Base-by-base conservation (phyloP, 1,140 invertebrate genomes). In the Episyrphus balteatus region DNA sequence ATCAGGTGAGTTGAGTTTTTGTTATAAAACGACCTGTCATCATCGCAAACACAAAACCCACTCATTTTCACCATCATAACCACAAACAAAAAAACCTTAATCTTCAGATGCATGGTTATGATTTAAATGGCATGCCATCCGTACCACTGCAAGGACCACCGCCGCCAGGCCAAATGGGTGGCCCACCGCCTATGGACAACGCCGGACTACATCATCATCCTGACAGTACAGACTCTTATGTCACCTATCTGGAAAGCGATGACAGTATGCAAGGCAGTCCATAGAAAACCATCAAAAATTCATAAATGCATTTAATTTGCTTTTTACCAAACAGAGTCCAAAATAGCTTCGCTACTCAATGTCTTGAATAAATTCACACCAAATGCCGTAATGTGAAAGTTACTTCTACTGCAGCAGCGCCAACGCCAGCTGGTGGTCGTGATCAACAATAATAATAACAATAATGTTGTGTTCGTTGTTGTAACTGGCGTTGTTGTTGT, bases 161-260 rank as follows among this genome's bases (percentile, higher is more conserved):
- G 11, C 79, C 80, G 0, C 76, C 79, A 0, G 76, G 76, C 2
- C 73, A 75, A 44, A 80, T 80, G 68, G 76, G 46, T 31, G 52
- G 52, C 18, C 75, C 49, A 66, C 62, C 14, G 70, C 53, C 55
- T 2, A 42, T 66, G 58, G 63, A 66, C 48, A 64, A 61, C 65
- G 72, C 73, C 10, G 77, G 78, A 43, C 68, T 66, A 42, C 61
- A 66, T 48, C 66, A 70, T 50, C 84, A 87, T 67, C 84, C 86
- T 13, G 85, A 88, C 68, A 85, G 84, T 49, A 86, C 83, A 8
- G 87, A 90, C 64, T 88, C 86, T 65, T 90, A 89, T 71, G 88
- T 91, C 40, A 90, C 87, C 37, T 91, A 89, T 73, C 76, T 90
- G 44, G 87, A 91, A 68, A 89, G 86, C 68, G 87, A 90, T 73